These are phyloP conservation scores for Lamproptera curius DNA, from an alignment of 2,888 invertebrate species.

Conservation along the genomic window DNA sequence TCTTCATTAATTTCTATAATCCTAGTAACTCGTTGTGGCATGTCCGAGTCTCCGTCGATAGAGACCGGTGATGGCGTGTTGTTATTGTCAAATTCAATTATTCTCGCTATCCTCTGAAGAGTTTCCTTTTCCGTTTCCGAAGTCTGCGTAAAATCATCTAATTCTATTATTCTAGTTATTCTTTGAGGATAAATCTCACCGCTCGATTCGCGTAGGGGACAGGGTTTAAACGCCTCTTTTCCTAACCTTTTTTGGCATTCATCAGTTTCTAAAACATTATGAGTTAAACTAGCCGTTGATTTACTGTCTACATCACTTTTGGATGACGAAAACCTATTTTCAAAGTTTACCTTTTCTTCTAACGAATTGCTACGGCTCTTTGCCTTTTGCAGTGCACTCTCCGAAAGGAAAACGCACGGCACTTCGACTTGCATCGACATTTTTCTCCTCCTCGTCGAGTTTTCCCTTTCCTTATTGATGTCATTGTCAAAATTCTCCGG, in stretches of 20 bases:
- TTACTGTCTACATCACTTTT: conserved; percentile 57
- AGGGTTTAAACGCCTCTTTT: conserved; percentile 43
- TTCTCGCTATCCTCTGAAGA: conserved; percentile 65
- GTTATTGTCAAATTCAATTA: conserved; percentile 65
- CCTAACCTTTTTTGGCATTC: conserved; percentile 36
- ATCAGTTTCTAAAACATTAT: conserved; percentile 48
- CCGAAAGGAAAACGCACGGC: conserved; percentile 73
- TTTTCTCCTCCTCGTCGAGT: conserved; percentile 61
- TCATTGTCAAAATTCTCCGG: conserved; percentile 64
- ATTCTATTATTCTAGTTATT: conserved; percentile 69
- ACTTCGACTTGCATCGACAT: conserved; percentile 77
- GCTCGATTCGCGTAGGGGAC: conserved; percentile 28
- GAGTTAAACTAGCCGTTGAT: conserved; percentile 50
- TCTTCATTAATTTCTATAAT: conserved; percentile 66
- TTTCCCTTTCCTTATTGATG: conserved; percentile 65
- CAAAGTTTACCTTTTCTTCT: conserved; percentile 65
- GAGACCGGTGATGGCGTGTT: conserved; percentile 45
- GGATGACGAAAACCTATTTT: conserved; percentile 48
- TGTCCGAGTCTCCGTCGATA: conserved; percentile 43
- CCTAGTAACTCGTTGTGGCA: conserved; percentile 60
- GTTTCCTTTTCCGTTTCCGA: conserved; percentile 55
- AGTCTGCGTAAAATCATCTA: conserved; percentile 52
- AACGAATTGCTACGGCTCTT: conserved; percentile 67
- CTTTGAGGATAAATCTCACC: conserved; percentile 56
- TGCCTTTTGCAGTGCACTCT: conserved; percentile 68